Evolutionary conservation across 2,797 vertebrate species (phyloP).

Genomic region (Sebastes matsubarae): DNA sequence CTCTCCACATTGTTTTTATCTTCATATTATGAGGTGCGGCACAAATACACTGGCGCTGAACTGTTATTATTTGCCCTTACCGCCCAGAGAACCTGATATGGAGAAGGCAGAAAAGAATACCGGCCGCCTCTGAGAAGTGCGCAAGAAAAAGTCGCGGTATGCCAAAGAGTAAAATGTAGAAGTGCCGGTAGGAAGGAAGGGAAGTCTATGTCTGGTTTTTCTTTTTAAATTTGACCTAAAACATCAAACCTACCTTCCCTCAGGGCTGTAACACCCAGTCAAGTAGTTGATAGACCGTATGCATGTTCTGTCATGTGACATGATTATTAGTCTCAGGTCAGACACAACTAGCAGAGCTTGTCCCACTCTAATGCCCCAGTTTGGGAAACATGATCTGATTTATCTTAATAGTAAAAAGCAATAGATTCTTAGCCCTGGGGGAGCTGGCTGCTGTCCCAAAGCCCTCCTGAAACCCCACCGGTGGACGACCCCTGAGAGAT

Average conservation of each 20-base stretch:
- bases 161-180: too few species aligned
- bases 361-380: slow-evolving; percentile 73
- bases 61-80: too few species aligned
- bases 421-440: slow-evolving; percentile 45
- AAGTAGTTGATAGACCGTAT: not conserved
- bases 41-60: too few species aligned
- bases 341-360: slow-evolving; percentile 27
- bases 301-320: slow-evolving; percentile 1
- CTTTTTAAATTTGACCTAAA: slow-evolving; percentile 4
- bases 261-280: not conserved
- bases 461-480: slow-evolving; percentile 30
- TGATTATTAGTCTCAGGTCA: slow-evolving; percentile 34
- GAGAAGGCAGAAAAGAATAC: too few species aligned
- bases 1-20: too few species aligned
- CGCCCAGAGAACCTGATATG: too few species aligned
- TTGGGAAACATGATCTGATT: slow-evolving; percentile 76
- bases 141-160: too few species aligned
- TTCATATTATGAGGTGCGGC: too few species aligned
- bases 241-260: not conserved
- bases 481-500: slow-evolving; percentile 37
- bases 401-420: slow-evolving; percentile 66
- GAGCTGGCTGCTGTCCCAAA: slow-evolving; percentile 24
- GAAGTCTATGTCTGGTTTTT: not conserved
- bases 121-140: too few species aligned
- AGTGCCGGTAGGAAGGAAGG: not conserved